Percentiles rank a stretch among this genome's conserved stretches.
Conservation (phyloP, 1,140 invertebrate genomes). For the Diploscapter pachys region DNA sequence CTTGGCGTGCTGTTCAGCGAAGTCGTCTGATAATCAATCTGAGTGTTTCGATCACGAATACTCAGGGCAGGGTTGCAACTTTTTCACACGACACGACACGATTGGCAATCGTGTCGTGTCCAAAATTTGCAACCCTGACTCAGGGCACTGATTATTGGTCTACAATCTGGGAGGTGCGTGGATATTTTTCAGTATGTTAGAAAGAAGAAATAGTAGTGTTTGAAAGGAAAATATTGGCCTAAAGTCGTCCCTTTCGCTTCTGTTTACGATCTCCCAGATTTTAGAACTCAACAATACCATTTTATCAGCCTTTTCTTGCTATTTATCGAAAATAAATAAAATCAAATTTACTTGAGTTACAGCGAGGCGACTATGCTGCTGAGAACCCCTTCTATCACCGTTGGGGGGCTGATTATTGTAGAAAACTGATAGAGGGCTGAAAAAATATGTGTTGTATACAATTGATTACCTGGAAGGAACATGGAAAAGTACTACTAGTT, state of each 20-base stretch:
- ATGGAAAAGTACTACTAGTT: neutral
- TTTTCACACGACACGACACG: neutral
- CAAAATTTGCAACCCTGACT: neutral
- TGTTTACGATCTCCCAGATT: too few species aligned
- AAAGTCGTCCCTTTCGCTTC: too few species aligned
- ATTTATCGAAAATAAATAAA: too few species aligned
- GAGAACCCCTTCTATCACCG: constrained; percentile 6
- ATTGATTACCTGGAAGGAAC: neutral
- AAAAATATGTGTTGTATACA: constrained; percentile 2
- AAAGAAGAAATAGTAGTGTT: too few species aligned
- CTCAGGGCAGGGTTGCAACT: constrained; percentile 1
- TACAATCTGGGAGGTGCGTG: neutral
- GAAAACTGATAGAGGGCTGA: constrained; percentile 28
- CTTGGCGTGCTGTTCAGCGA: constrained; percentile 24
- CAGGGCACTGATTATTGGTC: neutral
- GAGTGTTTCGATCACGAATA: neutral
- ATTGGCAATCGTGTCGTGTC: neutral
- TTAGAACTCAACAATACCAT: too few species aligned
- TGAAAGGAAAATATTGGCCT: too few species aligned
- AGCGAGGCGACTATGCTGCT: constrained; percentile 6
- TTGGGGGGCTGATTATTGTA: constrained; percentile 32
- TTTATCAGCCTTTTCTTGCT: too few species aligned
- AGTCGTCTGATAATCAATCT: constrained; percentile 20
- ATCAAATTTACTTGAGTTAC: constrained; percentile 11
- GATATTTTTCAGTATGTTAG: too few species aligned